Evolutionary conservation across 2,113 vertebrate genomes (phyloP), one percentile per base, ranked within the genome.

Genomic region (Indri indri): DNA sequence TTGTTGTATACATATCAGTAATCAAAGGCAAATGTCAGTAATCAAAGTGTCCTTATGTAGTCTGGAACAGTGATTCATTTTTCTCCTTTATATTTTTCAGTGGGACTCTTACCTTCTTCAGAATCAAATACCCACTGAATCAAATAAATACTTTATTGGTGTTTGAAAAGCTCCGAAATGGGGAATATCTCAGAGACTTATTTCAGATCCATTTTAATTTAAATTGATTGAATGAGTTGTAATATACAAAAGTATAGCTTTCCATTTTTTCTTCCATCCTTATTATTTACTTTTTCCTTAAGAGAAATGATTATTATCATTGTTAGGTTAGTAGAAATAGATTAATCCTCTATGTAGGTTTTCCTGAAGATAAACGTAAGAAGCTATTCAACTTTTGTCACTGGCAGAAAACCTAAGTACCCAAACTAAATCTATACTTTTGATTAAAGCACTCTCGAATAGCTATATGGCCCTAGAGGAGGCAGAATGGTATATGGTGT

Each of bases 181-280:
- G 22, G 25, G 18, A 86, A 37, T 23, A 79, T 79, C 68, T 86
- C 59, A 40, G 27, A 59, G 57, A 71, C 34, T 52, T 54, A 32
- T 92, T 76, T 94, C 61, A 91, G 82, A 84, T 96, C 59, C 22
- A 77, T 90, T 95, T 95, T 77, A 65, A 59, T 70, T 90, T 93
- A 85, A 80, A 70, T 88, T n/a, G 18, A 61, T 47, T 80, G 45
- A 89, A 13, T 89, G 73, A 88, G 2, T 89, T 94, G 27, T 91
- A 83, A 81, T 63, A 66, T 22, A 84, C 18, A 59, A 74, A 40
- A 17, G 30, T 74, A 47, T 23, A 32, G 10, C 50, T 40, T 84
- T 73, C 37, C 23, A 14, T 90, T 59, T 57, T 37, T 40, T 74
- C 54, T 50, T 14, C 18, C 14, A 80, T 74, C 32, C 22, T 79